Base-by-base conservation (phyloP, 2,113 vertebrate genomes). In the Hiodon alosoides region DNA sequence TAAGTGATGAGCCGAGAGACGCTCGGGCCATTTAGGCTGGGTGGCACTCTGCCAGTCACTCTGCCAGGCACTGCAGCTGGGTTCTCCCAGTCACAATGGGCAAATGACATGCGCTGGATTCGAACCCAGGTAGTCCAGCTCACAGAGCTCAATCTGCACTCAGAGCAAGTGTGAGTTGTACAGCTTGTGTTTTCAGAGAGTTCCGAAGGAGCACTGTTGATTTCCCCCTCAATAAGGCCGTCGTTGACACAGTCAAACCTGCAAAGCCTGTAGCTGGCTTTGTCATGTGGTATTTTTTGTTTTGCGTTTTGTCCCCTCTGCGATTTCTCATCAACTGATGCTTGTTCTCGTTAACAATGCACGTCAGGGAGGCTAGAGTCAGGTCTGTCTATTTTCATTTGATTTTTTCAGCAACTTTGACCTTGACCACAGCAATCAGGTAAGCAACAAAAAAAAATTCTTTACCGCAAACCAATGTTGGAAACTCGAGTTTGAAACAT, bases 401-500 rank as follows among this genome's bases (percentile, higher is more conserved):
- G 51, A 69, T 16, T 47, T 62, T 46, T 13, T 10, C 50, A 70
- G 74, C 13, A 69, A 75, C 67, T 69, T 69, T 75, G 66, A 69
- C 73, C 66, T 68, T 50, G 55, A 67, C 66, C 47, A 50, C 50
- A 7, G 46, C 64, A n/a, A 68, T 7, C 54, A 59, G 8, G 14
- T n/a, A 14, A 66, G 59, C 68, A 5, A 13, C 5, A 58, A 51
- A 62, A 5, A 73, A 79, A 76, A 77, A 70, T 51, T 3, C 64
- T 71, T 31, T 31, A 61, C 73, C 62, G 51, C 64, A 78, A 69
- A 76, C 71, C 77, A 74, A 14, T 48, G 10, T 1, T n/a, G 53
- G 70, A 48, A 76, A 68, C 9, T 73, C 31, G 17, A 58, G 50
- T 10, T 62, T 8, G 47, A 67, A 64, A 61, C 5, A 74, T 72